Percentiles rank a stretch among this genome's conserved stretches.
Conservation (phyloP, 1,140 invertebrate species). For the Pseudomyrmex pallidus region DNA sequence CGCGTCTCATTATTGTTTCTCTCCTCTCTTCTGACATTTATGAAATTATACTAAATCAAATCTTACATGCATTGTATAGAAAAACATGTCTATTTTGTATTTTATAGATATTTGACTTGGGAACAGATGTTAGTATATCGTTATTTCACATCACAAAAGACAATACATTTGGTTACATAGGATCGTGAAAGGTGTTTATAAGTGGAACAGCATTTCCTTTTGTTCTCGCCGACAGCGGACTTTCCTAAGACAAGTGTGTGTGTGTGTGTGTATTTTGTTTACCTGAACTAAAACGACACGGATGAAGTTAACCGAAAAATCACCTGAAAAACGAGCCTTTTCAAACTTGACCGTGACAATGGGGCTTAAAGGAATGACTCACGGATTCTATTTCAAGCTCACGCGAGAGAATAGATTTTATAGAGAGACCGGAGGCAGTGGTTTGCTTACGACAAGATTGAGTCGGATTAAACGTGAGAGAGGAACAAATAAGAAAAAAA, state of each 20-base stretch:
- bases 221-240: constrained; percentile 72
- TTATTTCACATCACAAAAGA: constrained; percentile 59
- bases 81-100: not conserved
- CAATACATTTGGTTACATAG: constrained; percentile 77
- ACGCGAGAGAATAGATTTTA: constrained; percentile 38
- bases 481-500: not conserved
- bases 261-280: constrained; percentile 19
- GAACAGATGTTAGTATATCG: constrained; percentile 74
- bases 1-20: not conserved
- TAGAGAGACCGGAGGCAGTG: constrained; percentile 9
- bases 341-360: constrained; percentile 53
- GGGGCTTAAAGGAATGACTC: constrained; percentile 6
- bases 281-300: constrained; percentile 69
- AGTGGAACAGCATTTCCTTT: constrained; percentile 77
- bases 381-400: constrained; percentile 49
- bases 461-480: constrained; percentile 21
- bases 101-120: not conserved
- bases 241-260: constrained; percentile 37
- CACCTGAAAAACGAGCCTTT: constrained; percentile 67
- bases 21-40: not conserved
- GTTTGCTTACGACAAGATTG: constrained; percentile 39
- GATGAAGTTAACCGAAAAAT: constrained; percentile 78
- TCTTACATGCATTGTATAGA: not conserved
- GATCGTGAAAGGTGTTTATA: constrained; percentile 76
- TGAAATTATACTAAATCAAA: not conserved